These are phyloP conservation scores for Scleropages formosus DNA, from an alignment of 2,797 vertebrate species.

Conservation along the genomic window DNA sequence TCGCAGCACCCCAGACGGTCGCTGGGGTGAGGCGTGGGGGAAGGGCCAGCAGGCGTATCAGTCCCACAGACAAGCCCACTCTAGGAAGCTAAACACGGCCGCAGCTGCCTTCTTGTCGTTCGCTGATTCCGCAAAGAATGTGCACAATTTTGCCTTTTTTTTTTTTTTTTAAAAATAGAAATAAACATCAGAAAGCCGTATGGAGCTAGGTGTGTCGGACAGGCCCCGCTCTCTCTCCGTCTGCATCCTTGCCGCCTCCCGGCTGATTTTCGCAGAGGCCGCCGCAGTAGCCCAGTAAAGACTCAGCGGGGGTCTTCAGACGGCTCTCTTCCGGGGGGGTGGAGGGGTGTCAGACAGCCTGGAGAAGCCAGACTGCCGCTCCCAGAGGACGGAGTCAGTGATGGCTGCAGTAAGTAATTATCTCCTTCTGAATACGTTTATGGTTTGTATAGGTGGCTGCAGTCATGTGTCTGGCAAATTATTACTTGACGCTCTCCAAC, in stretches of 20 bases:
- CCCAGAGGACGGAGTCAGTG: constrained; percentile 24
- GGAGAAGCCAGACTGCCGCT: constrained; percentile 31
- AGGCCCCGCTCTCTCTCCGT: not conserved
- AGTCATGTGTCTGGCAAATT: constrained; percentile 33
- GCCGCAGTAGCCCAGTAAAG: constrained; percentile 59
- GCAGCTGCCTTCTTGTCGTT: not conserved
- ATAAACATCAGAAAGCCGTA: not conserved
- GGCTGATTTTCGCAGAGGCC: constrained; percentile 24
- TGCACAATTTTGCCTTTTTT: not conserved
- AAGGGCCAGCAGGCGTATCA: constrained; percentile 64
- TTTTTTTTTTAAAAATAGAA: not conserved
- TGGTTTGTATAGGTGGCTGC: constrained; percentile 33
- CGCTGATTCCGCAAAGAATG: not conserved
- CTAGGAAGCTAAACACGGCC: not conserved
- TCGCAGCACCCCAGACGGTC: constrained; percentile 69
- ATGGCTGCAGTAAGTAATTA: constrained; percentile 31
- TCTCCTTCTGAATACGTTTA: constrained; percentile 23
- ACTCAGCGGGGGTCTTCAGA: constrained; percentile 59
- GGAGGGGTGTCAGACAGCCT: constrained; percentile 42
- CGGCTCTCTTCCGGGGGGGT: constrained; percentile 40
- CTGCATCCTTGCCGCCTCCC: constrained; percentile 3
- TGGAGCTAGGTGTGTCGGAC: too few species aligned
- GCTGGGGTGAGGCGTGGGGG: constrained; percentile 55
- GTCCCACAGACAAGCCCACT: constrained; percentile 64
- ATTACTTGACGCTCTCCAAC: constrained; percentile 28